phyloP scores from a whole-genome alignment of 2,113 vertebrate genomes.

The Myxocyprinus asiaticus region DNA sequence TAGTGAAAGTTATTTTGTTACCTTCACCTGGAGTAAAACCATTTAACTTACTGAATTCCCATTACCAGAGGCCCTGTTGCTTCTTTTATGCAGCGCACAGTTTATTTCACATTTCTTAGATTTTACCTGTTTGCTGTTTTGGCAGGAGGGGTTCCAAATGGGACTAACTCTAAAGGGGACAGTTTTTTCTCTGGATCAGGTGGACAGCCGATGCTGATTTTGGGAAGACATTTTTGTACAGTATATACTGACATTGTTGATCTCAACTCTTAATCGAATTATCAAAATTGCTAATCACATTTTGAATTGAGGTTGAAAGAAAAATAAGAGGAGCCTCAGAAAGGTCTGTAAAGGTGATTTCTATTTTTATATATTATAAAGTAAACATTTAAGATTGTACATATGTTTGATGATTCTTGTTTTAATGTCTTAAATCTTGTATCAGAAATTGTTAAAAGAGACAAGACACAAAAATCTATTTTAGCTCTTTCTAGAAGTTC shows the following conservation, averaged over 20 bases:
- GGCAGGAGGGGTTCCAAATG: constrained; percentile 94
- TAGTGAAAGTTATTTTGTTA: no score
- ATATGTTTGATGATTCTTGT: constrained; percentile 9
- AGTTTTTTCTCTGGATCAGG: constrained; percentile 81
- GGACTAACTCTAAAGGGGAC: constrained; percentile 88
- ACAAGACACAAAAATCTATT: no score
- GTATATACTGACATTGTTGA: background rate
- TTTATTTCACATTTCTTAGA: background rate
- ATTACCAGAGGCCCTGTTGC: no score
- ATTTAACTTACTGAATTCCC: no score
- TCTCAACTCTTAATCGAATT: background rate
- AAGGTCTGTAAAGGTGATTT: constrained; percentile 2
- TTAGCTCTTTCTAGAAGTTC: background rate
- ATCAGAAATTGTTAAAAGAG: background rate
- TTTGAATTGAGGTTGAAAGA: constrained; percentile 29
- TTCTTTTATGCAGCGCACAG: background rate
- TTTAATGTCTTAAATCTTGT: background rate
- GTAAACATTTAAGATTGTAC: background rate
- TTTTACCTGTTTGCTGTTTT: background rate
- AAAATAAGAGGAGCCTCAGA: background rate
- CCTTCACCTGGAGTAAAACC: no score
- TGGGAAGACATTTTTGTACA: constrained; percentile 12
- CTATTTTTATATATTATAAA: constrained; percentile 50
- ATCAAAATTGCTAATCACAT: constrained; percentile 10
- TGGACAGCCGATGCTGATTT: constrained; percentile 83